Conservation (phyloP, 1,140 invertebrate genomes). For the Lasioglossum albipes region DNA sequence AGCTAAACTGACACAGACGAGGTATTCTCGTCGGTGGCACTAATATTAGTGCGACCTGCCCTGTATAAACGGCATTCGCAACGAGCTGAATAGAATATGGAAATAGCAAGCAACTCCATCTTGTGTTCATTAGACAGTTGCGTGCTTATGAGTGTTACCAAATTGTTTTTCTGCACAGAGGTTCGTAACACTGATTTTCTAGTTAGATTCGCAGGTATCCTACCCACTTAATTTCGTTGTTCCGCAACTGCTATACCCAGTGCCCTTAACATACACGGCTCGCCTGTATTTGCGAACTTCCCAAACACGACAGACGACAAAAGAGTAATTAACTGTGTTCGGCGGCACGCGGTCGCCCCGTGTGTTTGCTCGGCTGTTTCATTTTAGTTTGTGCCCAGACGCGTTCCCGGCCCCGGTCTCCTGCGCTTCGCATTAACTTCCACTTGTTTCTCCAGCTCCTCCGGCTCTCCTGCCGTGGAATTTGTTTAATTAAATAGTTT, state of each 20-base stretch:
- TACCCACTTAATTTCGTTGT: slow-evolving; percentile 29
- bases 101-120: too few relatives aligned
- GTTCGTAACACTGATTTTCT: too few relatives aligned
- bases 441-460: slow-evolving; percentile 6
- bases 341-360: slow-evolving; percentile 26
- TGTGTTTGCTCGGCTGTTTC: slow-evolving; percentile 40
- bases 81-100: too few relatives aligned
- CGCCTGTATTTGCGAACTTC: slow-evolving; percentile 23
- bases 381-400: slow-evolving; percentile 33
- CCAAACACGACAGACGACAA: slow-evolving; percentile 34
- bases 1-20: too few relatives aligned
- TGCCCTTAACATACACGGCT: slow-evolving; percentile 25
- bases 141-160: too few relatives aligned
- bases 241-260: not conserved
- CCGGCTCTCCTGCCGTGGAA: not conserved
- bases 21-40: too few relatives aligned
- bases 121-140: too few relatives aligned
- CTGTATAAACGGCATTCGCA: too few relatives aligned
- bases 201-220: too few relatives aligned
- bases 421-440: slow-evolving; percentile 17
- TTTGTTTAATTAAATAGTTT: slow-evolving; percentile 3
- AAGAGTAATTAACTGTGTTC: slow-evolving; percentile 49
- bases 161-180: too few relatives aligned
- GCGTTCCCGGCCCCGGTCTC: not conserved
- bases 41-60: too few relatives aligned